Evolutionary conservation across 37 sponge, comb jelly and placozoan species (phyloP).

Genomic region (Mnemiopsis leidyi): DNA sequence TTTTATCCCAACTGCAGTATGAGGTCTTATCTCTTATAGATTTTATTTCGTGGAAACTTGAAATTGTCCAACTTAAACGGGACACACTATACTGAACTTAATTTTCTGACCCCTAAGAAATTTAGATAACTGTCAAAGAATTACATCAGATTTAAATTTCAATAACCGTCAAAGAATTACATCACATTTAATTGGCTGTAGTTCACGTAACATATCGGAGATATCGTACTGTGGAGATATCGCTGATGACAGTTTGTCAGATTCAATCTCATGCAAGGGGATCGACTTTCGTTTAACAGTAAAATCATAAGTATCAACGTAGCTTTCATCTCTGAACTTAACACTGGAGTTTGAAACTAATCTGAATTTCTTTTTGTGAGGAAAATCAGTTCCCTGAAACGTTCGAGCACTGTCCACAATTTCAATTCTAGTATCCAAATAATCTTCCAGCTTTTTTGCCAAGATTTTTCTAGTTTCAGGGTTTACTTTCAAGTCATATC

Average conservation of each 20-base stretch:
- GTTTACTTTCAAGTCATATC: not conserved
- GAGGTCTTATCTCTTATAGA: too few relatives aligned
- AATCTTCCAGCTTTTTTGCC: not conserved
- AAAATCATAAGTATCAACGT: not conserved
- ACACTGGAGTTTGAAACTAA: not conserved
- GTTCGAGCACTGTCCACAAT: not conserved
- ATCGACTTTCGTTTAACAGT: not conserved
- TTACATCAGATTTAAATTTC: too few relatives aligned
- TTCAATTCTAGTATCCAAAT: not conserved
- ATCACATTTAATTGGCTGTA: too few relatives aligned
- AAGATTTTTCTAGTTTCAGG: not conserved
- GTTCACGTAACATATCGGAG: not conserved
- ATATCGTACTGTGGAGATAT: not conserved
- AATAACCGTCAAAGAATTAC: too few relatives aligned
- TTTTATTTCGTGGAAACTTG: too few relatives aligned
- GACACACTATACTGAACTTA: too few relatives aligned
- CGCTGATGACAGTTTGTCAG: not conserved
- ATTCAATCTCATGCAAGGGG: not conserved
- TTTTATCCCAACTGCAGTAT: too few relatives aligned
- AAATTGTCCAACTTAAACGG: too few relatives aligned
- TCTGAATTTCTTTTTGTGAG: not conserved
- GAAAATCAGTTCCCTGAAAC: not conserved
- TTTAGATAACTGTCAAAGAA: too few relatives aligned
- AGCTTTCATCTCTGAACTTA: not conserved
- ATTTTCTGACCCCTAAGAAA: too few relatives aligned